Evolutionary conservation across 2,888 invertebrate species (phyloP).

Genomic region (Drosophila picticornis): DNA sequence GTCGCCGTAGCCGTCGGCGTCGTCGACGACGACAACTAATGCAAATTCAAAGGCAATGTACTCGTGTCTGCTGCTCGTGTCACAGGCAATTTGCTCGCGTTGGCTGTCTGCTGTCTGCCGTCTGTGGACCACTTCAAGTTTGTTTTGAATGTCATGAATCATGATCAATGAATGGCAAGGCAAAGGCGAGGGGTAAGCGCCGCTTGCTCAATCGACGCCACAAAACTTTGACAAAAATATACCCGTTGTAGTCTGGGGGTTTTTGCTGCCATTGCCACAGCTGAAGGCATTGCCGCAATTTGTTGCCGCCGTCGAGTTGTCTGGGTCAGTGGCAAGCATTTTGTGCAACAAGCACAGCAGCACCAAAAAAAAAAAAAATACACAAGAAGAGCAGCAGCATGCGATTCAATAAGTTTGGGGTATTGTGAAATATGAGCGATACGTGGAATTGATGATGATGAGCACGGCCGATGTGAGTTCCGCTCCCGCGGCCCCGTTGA

Average conservation of each 20-base stretch:
- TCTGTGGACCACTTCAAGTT: conserved; percentile 62
- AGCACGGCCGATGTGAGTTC: not conserved
- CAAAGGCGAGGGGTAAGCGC: conserved; percentile 56
- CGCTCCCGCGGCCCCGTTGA: conserved; percentile 37
- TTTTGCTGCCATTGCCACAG: conserved; percentile 44
- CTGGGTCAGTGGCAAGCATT: conserved; percentile 76
- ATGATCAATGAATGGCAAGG: conserved; percentile 75
- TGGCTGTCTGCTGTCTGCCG: not conserved
- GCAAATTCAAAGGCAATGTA: conserved; percentile 55
- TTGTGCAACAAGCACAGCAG: conserved; percentile 38
- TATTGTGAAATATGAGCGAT: conserved; percentile 59
- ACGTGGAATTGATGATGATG: conserved; percentile 61
- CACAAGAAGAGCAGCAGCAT: not conserved
- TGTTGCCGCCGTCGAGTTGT: conserved; percentile 42
- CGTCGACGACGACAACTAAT: conserved; percentile 13
- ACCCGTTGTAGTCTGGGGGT: conserved; percentile 41
- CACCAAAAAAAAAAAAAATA: not conserved
- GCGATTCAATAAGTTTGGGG: conserved; percentile 42
- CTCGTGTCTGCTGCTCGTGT: conserved; percentile 32
- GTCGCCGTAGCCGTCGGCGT: conserved; percentile 5
- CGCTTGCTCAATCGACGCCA: conserved; percentile 64
- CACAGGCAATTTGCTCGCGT: not conserved
- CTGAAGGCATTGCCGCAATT: conserved; percentile 58
- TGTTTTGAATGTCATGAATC: conserved; percentile 82
- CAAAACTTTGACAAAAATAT: conserved; percentile 68